Conservation (phyloP, 2,797 vertebrate species). For the Harpagifer antarcticus region DNA sequence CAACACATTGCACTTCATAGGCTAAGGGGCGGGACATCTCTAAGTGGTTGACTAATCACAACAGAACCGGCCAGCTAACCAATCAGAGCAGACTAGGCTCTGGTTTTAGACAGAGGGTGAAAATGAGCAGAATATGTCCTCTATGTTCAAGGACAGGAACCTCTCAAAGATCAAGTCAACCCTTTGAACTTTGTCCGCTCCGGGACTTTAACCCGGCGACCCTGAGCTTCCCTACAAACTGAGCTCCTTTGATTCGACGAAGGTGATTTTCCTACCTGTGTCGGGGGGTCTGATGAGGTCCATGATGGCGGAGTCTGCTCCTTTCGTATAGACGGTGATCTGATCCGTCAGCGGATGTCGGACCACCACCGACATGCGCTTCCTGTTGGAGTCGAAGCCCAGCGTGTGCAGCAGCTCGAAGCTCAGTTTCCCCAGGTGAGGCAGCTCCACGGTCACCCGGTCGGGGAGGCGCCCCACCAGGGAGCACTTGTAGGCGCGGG, state of each 20-base stretch:
- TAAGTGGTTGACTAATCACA: no score
- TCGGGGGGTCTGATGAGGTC: conserved; percentile 91
- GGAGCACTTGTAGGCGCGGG: conserved; percentile 92
- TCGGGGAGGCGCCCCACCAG: conserved; percentile 92
- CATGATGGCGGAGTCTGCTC: conserved; percentile 96
- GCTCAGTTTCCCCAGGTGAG: conserved; percentile 92
- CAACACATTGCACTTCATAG: no score
- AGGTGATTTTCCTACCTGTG: conserved; percentile 82
- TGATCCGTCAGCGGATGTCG: conserved; percentile 94
- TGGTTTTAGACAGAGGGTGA: no score
- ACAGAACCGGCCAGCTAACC: no score
- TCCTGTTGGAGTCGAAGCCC: conserved; percentile 94
- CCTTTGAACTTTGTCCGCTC: no score
- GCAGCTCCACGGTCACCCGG: conserved; percentile 95
- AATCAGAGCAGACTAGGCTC: no score
- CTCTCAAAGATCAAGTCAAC: no score
- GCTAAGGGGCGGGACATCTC: no score
- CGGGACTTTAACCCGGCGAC: no score
- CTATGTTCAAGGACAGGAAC: no score
- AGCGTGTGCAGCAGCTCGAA: conserved; percentile 97
- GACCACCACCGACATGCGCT: conserved; percentile 98
- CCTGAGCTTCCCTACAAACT: no score
- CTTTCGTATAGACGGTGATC: conserved; percentile 97
- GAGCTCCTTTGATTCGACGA: neutral
- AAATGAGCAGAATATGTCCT: no score